Conservation (phyloP, 2,888 invertebrate species). For the Melanargia galathea region DNA sequence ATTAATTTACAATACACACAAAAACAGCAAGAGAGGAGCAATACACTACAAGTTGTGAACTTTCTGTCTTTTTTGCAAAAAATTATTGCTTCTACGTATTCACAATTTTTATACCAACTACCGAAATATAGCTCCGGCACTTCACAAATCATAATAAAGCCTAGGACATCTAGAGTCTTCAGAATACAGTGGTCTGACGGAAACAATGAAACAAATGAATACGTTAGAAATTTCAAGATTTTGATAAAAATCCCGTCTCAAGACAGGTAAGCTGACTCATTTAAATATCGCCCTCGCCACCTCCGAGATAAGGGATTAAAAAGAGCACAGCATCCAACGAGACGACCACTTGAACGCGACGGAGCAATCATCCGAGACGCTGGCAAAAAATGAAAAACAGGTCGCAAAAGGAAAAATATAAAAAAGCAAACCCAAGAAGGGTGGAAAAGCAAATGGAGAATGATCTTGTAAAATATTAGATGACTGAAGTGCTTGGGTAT, state of each 20-base stretch:
- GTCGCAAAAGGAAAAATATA: constrained; percentile 52
- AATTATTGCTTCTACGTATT: too few species aligned
- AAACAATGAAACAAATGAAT: constrained; percentile 16
- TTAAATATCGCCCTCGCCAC: constrained; percentile 56
- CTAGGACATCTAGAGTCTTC: background rate
- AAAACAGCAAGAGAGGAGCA: too few species aligned
- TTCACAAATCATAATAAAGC: background rate
- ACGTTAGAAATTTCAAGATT: constrained; percentile 10
- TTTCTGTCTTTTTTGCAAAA: too few species aligned
- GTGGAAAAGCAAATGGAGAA: constrained; percentile 40
- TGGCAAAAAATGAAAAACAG: constrained; percentile 53
- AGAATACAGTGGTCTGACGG: constrained; percentile 1
- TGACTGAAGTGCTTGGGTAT: constrained; percentile 29
- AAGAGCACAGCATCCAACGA: constrained; percentile 65
- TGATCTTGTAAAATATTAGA: constrained; percentile 39
- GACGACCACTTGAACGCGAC: constrained; percentile 54
- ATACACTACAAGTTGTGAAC: too few species aligned
- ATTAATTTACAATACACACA: too few species aligned
- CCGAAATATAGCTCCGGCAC: background rate
- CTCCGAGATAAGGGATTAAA: constrained; percentile 67
- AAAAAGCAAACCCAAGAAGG: constrained; percentile 51
- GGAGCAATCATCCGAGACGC: constrained; percentile 64
- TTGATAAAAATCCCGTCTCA: constrained; percentile 32
- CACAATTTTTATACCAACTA: too few species aligned
- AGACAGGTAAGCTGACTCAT: constrained; percentile 52